phyloP scores from a whole-genome alignment of 2,113 vertebrate genomes.

The Pterocles orientalis region DNA sequence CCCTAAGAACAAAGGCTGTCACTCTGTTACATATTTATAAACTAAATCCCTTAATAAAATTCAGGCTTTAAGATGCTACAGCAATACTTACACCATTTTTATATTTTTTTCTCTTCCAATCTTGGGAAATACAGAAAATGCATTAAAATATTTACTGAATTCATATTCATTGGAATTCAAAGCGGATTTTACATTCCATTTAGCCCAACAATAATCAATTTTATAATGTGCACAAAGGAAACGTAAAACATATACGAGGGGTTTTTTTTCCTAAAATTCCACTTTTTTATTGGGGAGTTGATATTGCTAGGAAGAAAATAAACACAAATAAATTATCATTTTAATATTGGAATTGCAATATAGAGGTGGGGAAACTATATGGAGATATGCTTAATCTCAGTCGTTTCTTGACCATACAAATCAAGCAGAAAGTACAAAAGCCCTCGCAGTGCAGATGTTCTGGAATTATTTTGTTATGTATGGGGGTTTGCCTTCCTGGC shows the following conservation, averaged over 20 bases:
- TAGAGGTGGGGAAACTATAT: background rate
- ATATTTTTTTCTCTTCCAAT: background rate
- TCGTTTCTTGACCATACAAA: background rate
- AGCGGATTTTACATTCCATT: background rate
- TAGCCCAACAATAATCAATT: background rate
- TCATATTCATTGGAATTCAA: background rate
- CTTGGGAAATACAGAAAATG: background rate
- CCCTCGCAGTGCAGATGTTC: background rate
- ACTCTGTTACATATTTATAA: background rate
- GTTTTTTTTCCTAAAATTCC: background rate
- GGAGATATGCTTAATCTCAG: background rate
- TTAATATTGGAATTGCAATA: background rate
- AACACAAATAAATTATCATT: background rate
- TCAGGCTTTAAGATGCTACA: background rate
- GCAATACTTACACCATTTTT: background rate
- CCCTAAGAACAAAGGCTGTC: background rate
- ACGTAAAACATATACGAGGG: background rate
- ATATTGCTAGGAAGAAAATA: background rate
- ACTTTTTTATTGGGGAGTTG: accelerated
- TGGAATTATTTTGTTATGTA: background rate
- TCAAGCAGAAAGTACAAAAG: background rate
- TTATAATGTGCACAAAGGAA: background rate
- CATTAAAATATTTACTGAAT: background rate
- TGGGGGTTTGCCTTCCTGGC: background rate
- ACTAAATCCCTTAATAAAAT: background rate